phyloP scores from a whole-genome alignment of 2,888 invertebrate species.

The Aspidiotus destructor region DNA sequence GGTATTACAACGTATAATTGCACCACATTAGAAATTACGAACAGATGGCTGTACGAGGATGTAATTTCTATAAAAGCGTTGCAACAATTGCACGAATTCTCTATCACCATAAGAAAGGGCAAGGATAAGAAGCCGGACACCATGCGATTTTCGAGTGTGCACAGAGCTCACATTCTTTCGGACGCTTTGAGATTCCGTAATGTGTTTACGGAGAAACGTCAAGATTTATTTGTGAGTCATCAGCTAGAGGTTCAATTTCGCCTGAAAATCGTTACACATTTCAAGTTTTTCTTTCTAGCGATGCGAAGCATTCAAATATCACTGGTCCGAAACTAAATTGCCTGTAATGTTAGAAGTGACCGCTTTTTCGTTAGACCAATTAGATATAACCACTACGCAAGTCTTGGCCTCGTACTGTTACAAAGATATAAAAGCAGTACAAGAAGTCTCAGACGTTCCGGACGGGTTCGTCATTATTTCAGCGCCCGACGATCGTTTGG shows the following conservation, averaged over 20 bases:
- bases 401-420: slow-evolving; percentile 73
- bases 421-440: slow-evolving; percentile 73
- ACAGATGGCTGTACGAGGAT: slow-evolving; percentile 81
- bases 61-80: slow-evolving; percentile 60
- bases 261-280: background rate
- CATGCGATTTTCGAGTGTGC: slow-evolving; percentile 94
- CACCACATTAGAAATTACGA: slow-evolving; percentile 78
- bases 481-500: slow-evolving; percentile 79
- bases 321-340: slow-evolving; percentile 88
- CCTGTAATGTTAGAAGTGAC: slow-evolving; percentile 84
- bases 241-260: background rate
- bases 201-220: slow-evolving; percentile 69
- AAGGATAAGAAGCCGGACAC: slow-evolving; percentile 62
- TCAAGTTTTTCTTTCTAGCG: slow-evolving; percentile 47
- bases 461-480: slow-evolving; percentile 86
- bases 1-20: slow-evolving; percentile 97
- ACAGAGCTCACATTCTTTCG: slow-evolving; percentile 81
- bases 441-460: slow-evolving; percentile 75
- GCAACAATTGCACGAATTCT: slow-evolving; percentile 52
- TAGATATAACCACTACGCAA: slow-evolving; percentile 75
- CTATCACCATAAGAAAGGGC: slow-evolving; percentile 76
- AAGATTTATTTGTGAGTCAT: slow-evolving; percentile 45
- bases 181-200: slow-evolving; percentile 75
- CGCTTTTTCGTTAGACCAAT: slow-evolving; percentile 83
- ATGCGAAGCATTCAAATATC: slow-evolving; percentile 86